Evolutionary conservation across 2,888 invertebrate species (phyloP).

Genomic region (Oscheius sp.): DNA sequence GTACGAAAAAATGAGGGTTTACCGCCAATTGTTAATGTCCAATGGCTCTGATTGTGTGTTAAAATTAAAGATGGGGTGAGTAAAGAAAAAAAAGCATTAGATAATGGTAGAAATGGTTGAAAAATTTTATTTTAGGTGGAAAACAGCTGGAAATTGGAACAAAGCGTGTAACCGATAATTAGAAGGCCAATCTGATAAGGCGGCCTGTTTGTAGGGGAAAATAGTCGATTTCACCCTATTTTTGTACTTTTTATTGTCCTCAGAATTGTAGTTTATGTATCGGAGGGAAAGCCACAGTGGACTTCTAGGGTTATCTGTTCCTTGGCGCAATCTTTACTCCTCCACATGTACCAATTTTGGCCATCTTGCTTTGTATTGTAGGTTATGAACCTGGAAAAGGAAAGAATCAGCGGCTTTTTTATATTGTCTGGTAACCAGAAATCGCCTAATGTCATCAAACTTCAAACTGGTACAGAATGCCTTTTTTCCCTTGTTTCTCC

Average conservation of each 20-base stretch:
- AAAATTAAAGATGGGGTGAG: too few relatives aligned
- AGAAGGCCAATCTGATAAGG: neutral
- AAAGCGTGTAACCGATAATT: neutral
- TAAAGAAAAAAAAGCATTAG: too few relatives aligned
- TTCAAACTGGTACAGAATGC: too few relatives aligned
- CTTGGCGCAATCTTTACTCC: constrained; percentile 42
- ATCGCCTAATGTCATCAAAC: too few relatives aligned
- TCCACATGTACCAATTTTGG: constrained; percentile 57
- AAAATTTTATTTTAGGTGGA: too few relatives aligned
- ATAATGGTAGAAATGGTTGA: too few relatives aligned
- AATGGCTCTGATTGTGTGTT: too few relatives aligned
- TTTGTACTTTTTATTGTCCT: neutral
- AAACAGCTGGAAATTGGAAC: too few relatives aligned
- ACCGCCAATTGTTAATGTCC: too few relatives aligned
- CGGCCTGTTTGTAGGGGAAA: neutral
- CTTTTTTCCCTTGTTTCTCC: too few relatives aligned
- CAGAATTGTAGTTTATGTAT: neutral
- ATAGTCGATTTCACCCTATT: neutral
- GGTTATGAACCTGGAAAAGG: constrained; percentile 51
- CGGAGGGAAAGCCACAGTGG: constrained; percentile 61
- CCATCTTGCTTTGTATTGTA: constrained; percentile 52
- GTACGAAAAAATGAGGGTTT: too few relatives aligned
- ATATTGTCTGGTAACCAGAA: neutral
- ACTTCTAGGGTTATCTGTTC: constrained; percentile 56
- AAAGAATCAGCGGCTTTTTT: too few relatives aligned